Evolutionary conservation across 2,888 invertebrate genomes (phyloP).

Genomic region (Cryptocheilus praepositus): DNA sequence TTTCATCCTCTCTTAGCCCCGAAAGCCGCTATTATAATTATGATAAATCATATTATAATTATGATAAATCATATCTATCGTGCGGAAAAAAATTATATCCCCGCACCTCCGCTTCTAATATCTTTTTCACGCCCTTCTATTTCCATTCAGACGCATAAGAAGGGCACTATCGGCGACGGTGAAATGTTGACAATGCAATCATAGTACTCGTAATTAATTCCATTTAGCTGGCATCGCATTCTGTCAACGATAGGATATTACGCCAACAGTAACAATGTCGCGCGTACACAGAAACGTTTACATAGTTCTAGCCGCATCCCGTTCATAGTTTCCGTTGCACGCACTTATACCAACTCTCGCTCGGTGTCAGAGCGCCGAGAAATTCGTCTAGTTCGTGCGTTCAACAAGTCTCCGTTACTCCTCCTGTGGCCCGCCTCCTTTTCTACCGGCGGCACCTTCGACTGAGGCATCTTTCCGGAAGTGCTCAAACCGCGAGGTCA

Average conservation of each 20-base stretch:
- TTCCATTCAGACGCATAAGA: too few species aligned
- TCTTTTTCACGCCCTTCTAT: conserved; percentile 1
- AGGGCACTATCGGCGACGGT: too few species aligned
- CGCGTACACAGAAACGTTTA: too few species aligned
- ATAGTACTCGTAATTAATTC: too few species aligned
- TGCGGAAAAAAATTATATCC: background rate
- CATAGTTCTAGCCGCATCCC: too few species aligned
- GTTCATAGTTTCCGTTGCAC: background rate
- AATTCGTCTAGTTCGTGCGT: conserved; percentile 53
- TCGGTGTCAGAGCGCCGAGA: conserved; percentile 16
- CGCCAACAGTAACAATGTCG: too few species aligned
- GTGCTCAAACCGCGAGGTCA: background rate
- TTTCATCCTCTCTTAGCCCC: background rate
- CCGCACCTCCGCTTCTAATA: background rate
- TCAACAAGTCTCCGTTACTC: conserved; percentile 55
- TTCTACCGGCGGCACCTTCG: conserved; percentile 24
- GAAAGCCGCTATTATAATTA: conserved; percentile 15
- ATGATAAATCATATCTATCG: conserved; percentile 13
- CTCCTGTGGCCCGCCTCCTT: background rate
- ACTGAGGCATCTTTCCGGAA: conserved; percentile 13
- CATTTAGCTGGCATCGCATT: too few species aligned
- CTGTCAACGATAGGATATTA: too few species aligned
- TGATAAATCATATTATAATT: conserved; percentile 21
- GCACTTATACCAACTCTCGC: background rate
- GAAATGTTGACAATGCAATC: too few species aligned